Base-by-base conservation (phyloP, 2,888 invertebrate genomes). In the Celastrina argiolus region DNA sequence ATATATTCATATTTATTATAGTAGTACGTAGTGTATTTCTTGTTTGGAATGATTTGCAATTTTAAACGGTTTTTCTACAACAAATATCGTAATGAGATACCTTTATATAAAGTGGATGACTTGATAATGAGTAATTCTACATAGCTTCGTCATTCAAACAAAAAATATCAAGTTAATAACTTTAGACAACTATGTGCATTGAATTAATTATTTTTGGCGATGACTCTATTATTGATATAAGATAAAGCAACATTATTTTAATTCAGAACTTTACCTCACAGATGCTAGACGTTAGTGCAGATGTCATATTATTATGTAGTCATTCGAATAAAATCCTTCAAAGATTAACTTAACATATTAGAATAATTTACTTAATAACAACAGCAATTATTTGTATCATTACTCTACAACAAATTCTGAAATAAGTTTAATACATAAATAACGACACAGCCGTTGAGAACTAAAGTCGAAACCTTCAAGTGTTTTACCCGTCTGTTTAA, bases 401-500 rank as follows among this genome's bases (percentile, higher is more conserved):
- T 2, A 10, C 51, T 51, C 3, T 5, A 4, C 51, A 51, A 8
- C 18, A 51, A n/a, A 14, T 1, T 22, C 28, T 34, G 41, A 26
- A 26, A 61, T 45, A 34, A 66, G 59, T 31, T 51, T n/a, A 56
- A 63, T 58, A 63, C 26, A 7, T 16, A 63, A 63, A 34, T 63
- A 66, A 61, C 56, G 16, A 36, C 51, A 51, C 51, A 31, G 64
- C 22, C 63, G 26, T 51, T 51, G 34, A 64, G 39, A 22, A 64
- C 64, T 22, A 36, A 7, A 51, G 51, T 51, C 26, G 22, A 22
- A 61, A 39, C 61, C 39, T 61, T 61, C 61, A 61, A 61, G 39
- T 36, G 68, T 67, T 67, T 64, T 45, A 8, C 45, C 18, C n/a
- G n/a, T n/a, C 5, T 51, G 18, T 51, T 51, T 22, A 26, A 51